Evolutionary conservation across 1,140 invertebrate species (phyloP), one percentile per base, ranked within the genome.

Genomic region (Hestina assimilis): DNA sequence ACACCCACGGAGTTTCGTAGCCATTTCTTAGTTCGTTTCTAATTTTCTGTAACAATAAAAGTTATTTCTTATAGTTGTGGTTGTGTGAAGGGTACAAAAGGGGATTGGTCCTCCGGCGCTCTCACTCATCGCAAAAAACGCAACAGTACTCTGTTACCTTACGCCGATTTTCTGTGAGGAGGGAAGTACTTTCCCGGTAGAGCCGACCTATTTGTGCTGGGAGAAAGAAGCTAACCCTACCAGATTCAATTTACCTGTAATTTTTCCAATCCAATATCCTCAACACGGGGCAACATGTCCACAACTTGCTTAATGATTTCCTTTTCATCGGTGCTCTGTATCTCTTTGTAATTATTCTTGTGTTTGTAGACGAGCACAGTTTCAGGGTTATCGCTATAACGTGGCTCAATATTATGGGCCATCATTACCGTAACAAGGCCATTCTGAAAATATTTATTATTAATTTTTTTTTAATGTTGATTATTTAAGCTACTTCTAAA

Each of bases 401-500:
- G 68, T 0, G 51, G 55, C 2, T 68, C 61, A 11, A 85, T 21
- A 15, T 80, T 70, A 19, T 79, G 69, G 3, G 82, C 70, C 47
- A 69, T 58, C 0, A 67, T 70, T 4, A 87, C 29, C 24, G 64
- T 66, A 0, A 66, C 72, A 12, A 85, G 9, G 15, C 64, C 70
- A 57, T 75, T 76, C 82, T 87, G 68, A 3, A 69, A 78, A 17
- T 65, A n/a, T n/a, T n/a, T n/a, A n/a, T n/a, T n/a, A n/a, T n/a
- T n/a, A n/a, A n/a, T n/a, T n/a, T n/a, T n/a, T n/a, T n/a, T n/a
- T n/a, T n/a, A n/a, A n/a, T n/a, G n/a, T n/a, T n/a, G n/a, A n/a
- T n/a, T n/a, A n/a, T n/a, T n/a, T n/a, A n/a, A n/a, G n/a, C n/a
- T n/a, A n/a, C n/a, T n/a, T n/a, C n/a, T n/a, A n/a, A n/a, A n/a